Percentiles rank a stretch among this genome's conserved stretches.
phyloP scores from a whole-genome alignment of 2,888 invertebrate genomes.

The Luperina nickerlii region DNA sequence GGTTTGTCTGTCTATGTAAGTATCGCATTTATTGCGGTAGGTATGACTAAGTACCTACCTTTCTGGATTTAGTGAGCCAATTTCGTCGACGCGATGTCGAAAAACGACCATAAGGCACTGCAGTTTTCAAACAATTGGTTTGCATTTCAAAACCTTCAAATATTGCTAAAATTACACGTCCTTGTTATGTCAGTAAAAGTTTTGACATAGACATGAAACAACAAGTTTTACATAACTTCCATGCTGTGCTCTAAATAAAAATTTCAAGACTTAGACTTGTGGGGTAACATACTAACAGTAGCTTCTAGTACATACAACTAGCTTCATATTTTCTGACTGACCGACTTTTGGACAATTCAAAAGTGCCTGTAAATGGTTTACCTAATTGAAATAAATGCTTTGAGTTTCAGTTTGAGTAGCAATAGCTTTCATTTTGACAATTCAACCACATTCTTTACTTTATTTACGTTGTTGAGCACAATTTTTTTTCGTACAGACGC shows the following conservation, averaged over 20 bases:
- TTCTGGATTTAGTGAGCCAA: background rate
- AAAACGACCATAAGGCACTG: background rate
- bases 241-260: background rate
- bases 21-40: too few relatives aligned
- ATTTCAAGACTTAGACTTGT: background rate
- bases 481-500: background rate
- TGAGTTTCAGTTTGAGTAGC: too few relatives aligned
- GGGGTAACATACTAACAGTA: too few relatives aligned
- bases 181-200: background rate
- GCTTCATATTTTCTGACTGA: too few relatives aligned
- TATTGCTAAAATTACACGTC: background rate
- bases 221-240: constrained; percentile 1
- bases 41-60: background rate
- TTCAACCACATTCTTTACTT: too few relatives aligned
- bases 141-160: background rate
- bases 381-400: too few relatives aligned
- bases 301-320: too few relatives aligned
- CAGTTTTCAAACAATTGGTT: background rate
- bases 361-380: too few relatives aligned
- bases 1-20: background rate
- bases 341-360: too few relatives aligned
- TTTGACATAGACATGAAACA: background rate
- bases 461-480: too few relatives aligned
- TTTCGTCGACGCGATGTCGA: background rate
- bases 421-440: too few relatives aligned